Evolutionary conservation across 2,113 vertebrate genomes (phyloP), one percentile per base, ranked within the genome.

Genomic region (Rhizomys pruinosus): DNA sequence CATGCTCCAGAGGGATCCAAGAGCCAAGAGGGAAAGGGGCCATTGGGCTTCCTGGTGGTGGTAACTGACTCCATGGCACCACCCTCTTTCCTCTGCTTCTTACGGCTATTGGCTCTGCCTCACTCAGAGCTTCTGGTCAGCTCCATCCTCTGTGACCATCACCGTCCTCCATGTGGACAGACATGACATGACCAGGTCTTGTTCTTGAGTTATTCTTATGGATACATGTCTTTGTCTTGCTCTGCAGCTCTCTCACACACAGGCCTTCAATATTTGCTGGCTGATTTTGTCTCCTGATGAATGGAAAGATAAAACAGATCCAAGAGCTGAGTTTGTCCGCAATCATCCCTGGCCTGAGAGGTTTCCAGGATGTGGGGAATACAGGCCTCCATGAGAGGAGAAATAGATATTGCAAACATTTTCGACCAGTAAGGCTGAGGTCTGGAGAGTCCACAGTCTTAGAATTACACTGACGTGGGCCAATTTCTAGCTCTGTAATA

Each of bases 301-400:
- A 72, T 29, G 59, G 55, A 59, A 82, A 71, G 59, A 61, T 72
- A 93, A 73, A 57, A 25, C 42, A 94, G 27, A 25, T 84, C 66
- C 47, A 73, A 61, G 61, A 94, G 39, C 63, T 80, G 32, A 94
- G 9, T 64, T 64, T 95, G 42, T 74, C 47, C 16, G 93, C 76
- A 63, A 13, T 64, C 42, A 81, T 78, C n/a, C 55, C 78, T n/a
- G 72, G 39, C 77, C 42, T 19, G 66, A 92, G 55, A 13, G 55
- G 22, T 86, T 95, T 74, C 76, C 57, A 81, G 89, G 37, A 90
- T 71, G 37, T 90, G 32, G 55, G 47, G 78, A 68, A 11, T 12
- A 3, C 79, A 64, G 5, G 69, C 52, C 68, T 82, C 68, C 34
- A 4, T 17, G 52, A 88, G 69, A 80, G 78, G 47, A 90, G 66